Conservation (phyloP, 2,888 invertebrate species). For the Quadroppia sp. region DNA sequence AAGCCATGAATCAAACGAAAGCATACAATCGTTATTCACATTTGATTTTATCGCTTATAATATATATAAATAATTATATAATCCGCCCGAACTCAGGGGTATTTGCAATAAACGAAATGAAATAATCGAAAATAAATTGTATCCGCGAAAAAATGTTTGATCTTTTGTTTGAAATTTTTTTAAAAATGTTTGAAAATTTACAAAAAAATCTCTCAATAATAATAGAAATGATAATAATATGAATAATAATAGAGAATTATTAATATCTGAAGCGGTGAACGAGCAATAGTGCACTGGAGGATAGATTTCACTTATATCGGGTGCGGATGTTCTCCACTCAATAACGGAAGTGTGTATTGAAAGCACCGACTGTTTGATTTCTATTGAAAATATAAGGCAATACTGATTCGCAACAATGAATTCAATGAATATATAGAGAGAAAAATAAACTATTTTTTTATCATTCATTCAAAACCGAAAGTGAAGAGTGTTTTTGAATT, state of each 20-base stretch:
- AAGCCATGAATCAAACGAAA: constrained; percentile 1
- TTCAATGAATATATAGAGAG: constrained; percentile 9
- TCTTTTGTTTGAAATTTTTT: too few relatives aligned
- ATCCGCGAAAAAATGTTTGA: background rate
- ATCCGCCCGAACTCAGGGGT: background rate
- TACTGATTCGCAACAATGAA: constrained; percentile 23
- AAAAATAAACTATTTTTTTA: background rate
- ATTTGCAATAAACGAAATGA: background rate
- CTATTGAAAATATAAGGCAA: constrained; percentile 23
- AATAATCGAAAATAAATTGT: constrained; percentile 10
- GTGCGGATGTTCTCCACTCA: constrained; percentile 30
- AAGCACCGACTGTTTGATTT: background rate
- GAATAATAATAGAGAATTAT: constrained; percentile 17
- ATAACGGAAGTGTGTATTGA: constrained; percentile 23
- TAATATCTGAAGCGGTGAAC: constrained; percentile 4
- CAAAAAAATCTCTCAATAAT: background rate
- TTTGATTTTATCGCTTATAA: constrained; percentile 21
- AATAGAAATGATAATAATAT: constrained; percentile 9
- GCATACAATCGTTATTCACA: constrained; percentile 7
- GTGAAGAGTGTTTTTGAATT: constrained; percentile 27
- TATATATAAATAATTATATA: constrained; percentile 13
- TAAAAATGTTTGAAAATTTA: background rate
- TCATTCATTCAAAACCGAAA: constrained; percentile 2
- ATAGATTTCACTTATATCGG: constrained; percentile 6
- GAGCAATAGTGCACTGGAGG: constrained; percentile 21